phyloP scores from a whole-genome alignment of 2,888 invertebrate species.

The Cotesia congregata region DNA sequence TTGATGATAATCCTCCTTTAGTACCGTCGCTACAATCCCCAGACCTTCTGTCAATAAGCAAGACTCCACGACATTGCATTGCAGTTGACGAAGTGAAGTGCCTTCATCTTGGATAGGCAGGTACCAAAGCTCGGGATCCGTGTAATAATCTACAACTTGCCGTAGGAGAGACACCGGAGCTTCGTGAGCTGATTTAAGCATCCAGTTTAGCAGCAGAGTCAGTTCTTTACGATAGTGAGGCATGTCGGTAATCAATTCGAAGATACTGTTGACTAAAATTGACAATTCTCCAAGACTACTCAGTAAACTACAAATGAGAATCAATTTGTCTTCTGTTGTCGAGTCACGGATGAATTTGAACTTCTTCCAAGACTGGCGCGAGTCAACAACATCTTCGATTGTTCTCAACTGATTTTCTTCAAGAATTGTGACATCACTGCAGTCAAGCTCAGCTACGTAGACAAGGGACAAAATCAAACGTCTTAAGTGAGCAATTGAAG shows the following conservation, averaged over 20 bases:
- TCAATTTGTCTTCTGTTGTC: constrained; percentile 71
- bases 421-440: constrained; percentile 71
- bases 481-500: constrained; percentile 73
- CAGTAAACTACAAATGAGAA: constrained; percentile 73
- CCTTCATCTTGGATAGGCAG: constrained; percentile 57
- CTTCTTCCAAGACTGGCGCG: constrained; percentile 74
- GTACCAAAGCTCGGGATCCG: constrained; percentile 60
- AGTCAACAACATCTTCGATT: constrained; percentile 65
- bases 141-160: constrained; percentile 61
- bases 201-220: constrained; percentile 75
- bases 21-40: constrained; percentile 75
- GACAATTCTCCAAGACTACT: constrained; percentile 73
- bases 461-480: constrained; percentile 74
- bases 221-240: constrained; percentile 75
- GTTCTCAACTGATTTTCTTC: constrained; percentile 71
- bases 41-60: constrained; percentile 81
- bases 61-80: constrained; percentile 77
- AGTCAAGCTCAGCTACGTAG: constrained; percentile 73
- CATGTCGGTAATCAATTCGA: constrained; percentile 74
- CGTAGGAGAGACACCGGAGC: constrained; percentile 51
- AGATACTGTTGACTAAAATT: constrained; percentile 76
- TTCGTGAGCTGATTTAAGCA: constrained; percentile 63
- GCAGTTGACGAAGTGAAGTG: constrained; percentile 69
- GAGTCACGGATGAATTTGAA: constrained; percentile 75
- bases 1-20: constrained; percentile 73